Evolutionary conservation across 1,140 invertebrate species (phyloP), one percentile per base, ranked within the genome.

Genomic region (Drosophila novamexicana): DNA sequence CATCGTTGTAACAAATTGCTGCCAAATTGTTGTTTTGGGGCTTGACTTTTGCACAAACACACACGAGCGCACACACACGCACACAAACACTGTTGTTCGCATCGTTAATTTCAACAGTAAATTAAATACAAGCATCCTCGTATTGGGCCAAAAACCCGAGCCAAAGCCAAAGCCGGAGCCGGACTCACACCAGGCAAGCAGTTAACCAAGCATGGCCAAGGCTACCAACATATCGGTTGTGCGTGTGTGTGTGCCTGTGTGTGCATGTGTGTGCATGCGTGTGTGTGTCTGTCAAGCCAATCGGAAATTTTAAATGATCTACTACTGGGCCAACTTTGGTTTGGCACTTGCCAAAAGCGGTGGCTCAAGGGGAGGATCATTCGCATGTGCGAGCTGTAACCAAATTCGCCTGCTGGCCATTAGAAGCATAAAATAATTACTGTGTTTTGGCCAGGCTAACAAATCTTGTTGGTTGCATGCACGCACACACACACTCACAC

Each of bases 101-200:
- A 72, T 84, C 77, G 84, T 86, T 88, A 88, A 88, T 89, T 86
- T 86, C 69, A 83, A 89, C 84, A 83, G 83, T 88, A 86, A 86
- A 86, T 86, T 86, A 86, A 86, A 86, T 86, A 86, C 73, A 78
- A 79, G 83, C 69, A 78, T 83, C 65, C 77, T 86, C 50, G 63
- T 66, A 81, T 67, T 65, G 65, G 49, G 57, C 47, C 75, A 62
- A 77, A 66, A 77, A 29, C 36, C 45, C 14, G 40, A 58, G 50
- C 59, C 53, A 47, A 22, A 36, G 14, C 36, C 64, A 22, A 16
- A 50, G 62, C 18, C 47, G 61, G 42, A 52, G 56, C 39, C 53
- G 36, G 16, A 45, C 42, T 37, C 53, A 56, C 18, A 54, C 10
- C 8, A 37, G 12, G n/a, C 39, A 37, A 66, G 34, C 39, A 61